A percentile compares a stretch with the other conserved stretches of the same genome.
phyloP scores from a whole-genome alignment of 2,797 vertebrate genomes.

The Lycodopsis pacificus region DNA sequence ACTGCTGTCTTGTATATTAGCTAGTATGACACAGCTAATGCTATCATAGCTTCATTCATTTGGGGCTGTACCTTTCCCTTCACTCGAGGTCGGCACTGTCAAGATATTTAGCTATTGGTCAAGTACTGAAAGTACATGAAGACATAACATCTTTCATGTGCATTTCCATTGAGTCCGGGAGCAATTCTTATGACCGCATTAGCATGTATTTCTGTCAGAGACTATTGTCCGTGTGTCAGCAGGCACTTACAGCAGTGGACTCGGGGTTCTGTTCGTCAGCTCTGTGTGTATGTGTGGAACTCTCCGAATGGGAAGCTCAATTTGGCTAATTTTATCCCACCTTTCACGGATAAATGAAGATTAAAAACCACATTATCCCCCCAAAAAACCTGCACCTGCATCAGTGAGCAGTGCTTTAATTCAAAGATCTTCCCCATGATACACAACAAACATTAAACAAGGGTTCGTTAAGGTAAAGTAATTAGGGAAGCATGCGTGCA shows the following conservation, averaged over 20 bases:
- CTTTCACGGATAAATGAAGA: slow-evolving; percentile 28
- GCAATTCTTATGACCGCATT: too few relatives aligned
- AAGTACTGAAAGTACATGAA: not conserved
- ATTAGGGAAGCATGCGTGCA: slow-evolving; percentile 67
- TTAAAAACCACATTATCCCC: slow-evolving; percentile 28
- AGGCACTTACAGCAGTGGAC: not conserved
- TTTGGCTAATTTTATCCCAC: slow-evolving; percentile 5
- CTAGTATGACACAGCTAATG: not conserved
- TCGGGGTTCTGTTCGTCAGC: not conserved
- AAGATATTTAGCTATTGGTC: not conserved
- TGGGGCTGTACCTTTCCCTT: not conserved
- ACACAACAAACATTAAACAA: slow-evolving; percentile 67
- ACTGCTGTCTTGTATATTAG: not conserved
- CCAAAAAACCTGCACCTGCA: slow-evolving; percentile 24
- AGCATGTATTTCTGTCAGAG: not conserved
- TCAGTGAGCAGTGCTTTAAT: slow-evolving; percentile 69
- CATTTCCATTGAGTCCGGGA: too few relatives aligned
- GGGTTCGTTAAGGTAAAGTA: slow-evolving; percentile 75
- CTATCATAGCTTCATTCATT: not conserved
- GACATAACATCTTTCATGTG: too few relatives aligned
- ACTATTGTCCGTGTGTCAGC: not conserved
- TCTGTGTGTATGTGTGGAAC: not conserved
- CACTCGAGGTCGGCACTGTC: not conserved
- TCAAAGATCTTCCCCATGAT: slow-evolving; percentile 64
- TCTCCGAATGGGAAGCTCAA: not conserved